Base-by-base conservation (phyloP, 2,888 invertebrate genomes). In the Fissipunctia ypsillon region DNA sequence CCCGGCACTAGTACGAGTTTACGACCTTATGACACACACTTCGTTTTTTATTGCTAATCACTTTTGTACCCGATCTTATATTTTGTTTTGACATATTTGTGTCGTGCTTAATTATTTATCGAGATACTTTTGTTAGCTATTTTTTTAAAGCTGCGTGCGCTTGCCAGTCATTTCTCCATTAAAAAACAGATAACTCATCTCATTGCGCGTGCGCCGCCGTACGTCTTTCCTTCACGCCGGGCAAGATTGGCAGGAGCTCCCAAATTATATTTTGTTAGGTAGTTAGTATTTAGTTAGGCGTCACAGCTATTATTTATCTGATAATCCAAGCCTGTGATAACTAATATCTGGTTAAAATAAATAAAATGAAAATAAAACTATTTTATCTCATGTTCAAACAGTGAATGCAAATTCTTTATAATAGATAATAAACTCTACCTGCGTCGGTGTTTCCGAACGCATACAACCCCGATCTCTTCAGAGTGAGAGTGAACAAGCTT, bases 11-110 rank as follows among this genome's bases (percentile, higher is more conserved):
- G 72, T 61, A 76, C 56, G 35, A 73, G 66, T 72, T 78, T 69
- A 80, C 66, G 75, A 81, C 81, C 84, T 73, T 80, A 79, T 77
- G 76, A 71, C 73, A 76, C 73, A 76, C 59, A 77, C 73, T 85
- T 71, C n/a, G 43, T 56, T 75, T 78, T 78, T 78, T 65, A 73
- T 78, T 65, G 41, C 35, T 70, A 65, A 79, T 41, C 41, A 63
- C 52, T 79, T 63, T 76, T 59, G 68, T 66, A n/a, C 31, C 12
- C 45, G 38, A 68, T 50, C 25, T 48, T 57, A 25, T 61, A 64
- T 75, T 69, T 68, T 54, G 57, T 56, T n/a, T 50, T 63, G 41
- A 56, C 19, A 19, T 66, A 56, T 57, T 61, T 31, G 22, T 56
- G 28, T 57, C 16, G 25, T n/a, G 38, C 22, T 71, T 38, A 38